Percentiles rank a stretch among this genome's conserved stretches.
phyloP scores from a whole-genome alignment of 2,797 vertebrate genomes.

The Oryzias sinensis region DNA sequence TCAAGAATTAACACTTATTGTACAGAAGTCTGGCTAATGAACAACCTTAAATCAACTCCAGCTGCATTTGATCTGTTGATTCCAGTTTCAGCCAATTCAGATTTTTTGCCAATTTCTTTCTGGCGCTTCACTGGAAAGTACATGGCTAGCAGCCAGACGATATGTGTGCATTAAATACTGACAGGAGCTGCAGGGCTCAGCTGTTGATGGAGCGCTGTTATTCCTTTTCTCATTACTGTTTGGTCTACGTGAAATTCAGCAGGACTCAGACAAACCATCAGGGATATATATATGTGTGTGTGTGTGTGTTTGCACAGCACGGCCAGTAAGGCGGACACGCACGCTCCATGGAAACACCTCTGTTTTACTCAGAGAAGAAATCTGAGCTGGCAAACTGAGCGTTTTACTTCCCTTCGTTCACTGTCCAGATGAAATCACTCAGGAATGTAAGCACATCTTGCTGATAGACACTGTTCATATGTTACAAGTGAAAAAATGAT shows the following conservation, averaged over 20 bases:
- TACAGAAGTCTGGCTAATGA: slow-evolving; percentile 45
- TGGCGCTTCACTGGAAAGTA: slow-evolving; percentile 75
- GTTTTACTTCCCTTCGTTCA: slow-evolving; percentile 30
- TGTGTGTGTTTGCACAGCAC: slow-evolving; percentile 41
- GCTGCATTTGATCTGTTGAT: slow-evolving; percentile 63
- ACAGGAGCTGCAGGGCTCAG: slow-evolving; percentile 72
- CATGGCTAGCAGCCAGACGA: slow-evolving; percentile 53
- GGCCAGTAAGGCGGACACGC: slow-evolving; percentile 45
- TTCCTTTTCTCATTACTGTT: slow-evolving; percentile 77
- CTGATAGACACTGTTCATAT: slow-evolving; percentile 38
- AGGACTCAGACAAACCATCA: slow-evolving; percentile 56
- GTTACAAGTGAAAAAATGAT: slow-evolving; percentile 35
- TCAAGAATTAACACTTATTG: slow-evolving; percentile 21
- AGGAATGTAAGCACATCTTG: slow-evolving; percentile 47
- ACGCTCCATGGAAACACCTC: slow-evolving; percentile 53
- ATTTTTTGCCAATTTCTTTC: slow-evolving; percentile 23
- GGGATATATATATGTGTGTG: slow-evolving; percentile 32
- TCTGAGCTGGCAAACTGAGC: slow-evolving; percentile 43
- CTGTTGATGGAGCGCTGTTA: slow-evolving; percentile 71
- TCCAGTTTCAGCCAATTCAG: slow-evolving; percentile 59
- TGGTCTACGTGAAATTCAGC: slow-evolving; percentile 58
- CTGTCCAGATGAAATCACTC: slow-evolving; percentile 53
- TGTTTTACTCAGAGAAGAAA: slow-evolving; percentile 43
- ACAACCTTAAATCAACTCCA: slow-evolving; percentile 56
- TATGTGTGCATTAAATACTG: slow-evolving; percentile 70